Evolutionary conservation across 2,113 vertebrate genomes (phyloP).

Genomic region (Mandrillus leucophaeus): DNA sequence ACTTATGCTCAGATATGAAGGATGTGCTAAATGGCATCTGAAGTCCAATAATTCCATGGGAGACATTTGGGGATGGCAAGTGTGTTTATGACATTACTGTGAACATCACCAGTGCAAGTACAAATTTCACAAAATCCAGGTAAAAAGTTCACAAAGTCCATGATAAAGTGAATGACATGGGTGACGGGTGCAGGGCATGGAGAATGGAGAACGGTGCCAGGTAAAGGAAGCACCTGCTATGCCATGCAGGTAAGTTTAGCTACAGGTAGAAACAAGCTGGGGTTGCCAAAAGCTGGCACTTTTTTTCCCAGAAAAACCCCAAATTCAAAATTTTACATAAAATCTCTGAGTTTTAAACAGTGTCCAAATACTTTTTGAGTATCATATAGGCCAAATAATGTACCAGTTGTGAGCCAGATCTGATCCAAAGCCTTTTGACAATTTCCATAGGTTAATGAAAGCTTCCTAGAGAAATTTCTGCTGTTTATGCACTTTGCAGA

Average conservation of each 20-base stretch:
- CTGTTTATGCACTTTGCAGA: neutral
- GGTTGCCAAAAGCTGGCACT: no score
- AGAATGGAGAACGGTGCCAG: neutral
- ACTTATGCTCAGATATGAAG: neutral
- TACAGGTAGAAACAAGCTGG: rapidly evolving
- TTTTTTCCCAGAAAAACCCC: neutral
- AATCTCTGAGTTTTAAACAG: constrained; percentile 6
- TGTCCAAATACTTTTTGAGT: neutral
- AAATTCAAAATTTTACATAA: neutral
- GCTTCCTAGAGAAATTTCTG: neutral
- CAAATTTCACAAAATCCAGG: neutral
- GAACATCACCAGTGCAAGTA: rapidly evolving
- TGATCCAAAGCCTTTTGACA: neutral
- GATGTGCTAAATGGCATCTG: neutral
- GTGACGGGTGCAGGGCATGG: rapidly evolving
- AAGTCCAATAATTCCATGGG: neutral
- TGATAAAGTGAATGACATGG: rapidly evolving
- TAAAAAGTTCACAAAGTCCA: neutral
- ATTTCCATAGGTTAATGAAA: neutral
- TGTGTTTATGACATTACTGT: no score
- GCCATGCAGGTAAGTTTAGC: neutral
- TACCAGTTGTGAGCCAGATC: neutral
- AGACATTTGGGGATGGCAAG: neutral
- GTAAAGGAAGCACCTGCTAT: no score
- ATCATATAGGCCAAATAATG: neutral